These are phyloP conservation scores for Sarcophaga bullata DNA, from an alignment of 1,140 invertebrate species.

Conservation along the genomic window DNA sequence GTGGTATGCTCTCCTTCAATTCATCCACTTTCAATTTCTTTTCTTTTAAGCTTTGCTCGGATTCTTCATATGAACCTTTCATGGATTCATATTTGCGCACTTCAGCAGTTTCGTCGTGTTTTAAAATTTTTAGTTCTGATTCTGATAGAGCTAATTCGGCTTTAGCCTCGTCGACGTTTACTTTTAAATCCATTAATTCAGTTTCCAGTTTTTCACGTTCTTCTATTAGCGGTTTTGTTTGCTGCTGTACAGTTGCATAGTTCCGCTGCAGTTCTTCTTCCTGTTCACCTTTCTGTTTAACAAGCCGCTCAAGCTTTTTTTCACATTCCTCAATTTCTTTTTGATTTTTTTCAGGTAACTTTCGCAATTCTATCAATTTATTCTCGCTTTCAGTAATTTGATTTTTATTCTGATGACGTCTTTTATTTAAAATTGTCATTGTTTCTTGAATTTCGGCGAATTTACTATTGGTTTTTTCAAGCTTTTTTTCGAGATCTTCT, in stretches of 20 bases:
- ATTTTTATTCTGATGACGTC: slow-evolving; percentile 75
- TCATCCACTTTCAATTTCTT: slow-evolving; percentile 73
- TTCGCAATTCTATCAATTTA: slow-evolving; percentile 73
- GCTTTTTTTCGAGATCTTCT: slow-evolving; percentile 69
- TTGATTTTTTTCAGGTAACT: slow-evolving; percentile 76
- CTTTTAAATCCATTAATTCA: slow-evolving; percentile 76
- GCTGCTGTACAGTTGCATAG: slow-evolving; percentile 68
- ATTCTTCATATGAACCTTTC: slow-evolving; percentile 66
- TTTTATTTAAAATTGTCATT: slow-evolving; percentile 72
- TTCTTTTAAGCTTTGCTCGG: slow-evolving; percentile 66
- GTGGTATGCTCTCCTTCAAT: slow-evolving; percentile 71
- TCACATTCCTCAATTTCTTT: slow-evolving; percentile 79
- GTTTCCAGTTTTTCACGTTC: slow-evolving; percentile 75
- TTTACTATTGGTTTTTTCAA: slow-evolving; percentile 69
- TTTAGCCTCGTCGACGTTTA: slow-evolving; percentile 78
- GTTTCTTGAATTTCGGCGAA: slow-evolving; percentile 73
- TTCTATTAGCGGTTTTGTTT: slow-evolving; percentile 73
- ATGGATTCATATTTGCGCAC: slow-evolving; percentile 77
- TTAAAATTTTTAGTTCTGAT: slow-evolving; percentile 83
- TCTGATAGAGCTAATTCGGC: slow-evolving; percentile 80
- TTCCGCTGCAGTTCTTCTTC: slow-evolving; percentile 72
- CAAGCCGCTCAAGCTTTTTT: slow-evolving; percentile 68
- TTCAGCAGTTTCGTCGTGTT: slow-evolving; percentile 81
- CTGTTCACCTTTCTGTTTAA: slow-evolving; percentile 68
- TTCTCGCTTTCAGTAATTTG: slow-evolving; percentile 72